Evolutionary conservation across 2,888 invertebrate species (phyloP).

Genomic region (Morpho helenor): DNA sequence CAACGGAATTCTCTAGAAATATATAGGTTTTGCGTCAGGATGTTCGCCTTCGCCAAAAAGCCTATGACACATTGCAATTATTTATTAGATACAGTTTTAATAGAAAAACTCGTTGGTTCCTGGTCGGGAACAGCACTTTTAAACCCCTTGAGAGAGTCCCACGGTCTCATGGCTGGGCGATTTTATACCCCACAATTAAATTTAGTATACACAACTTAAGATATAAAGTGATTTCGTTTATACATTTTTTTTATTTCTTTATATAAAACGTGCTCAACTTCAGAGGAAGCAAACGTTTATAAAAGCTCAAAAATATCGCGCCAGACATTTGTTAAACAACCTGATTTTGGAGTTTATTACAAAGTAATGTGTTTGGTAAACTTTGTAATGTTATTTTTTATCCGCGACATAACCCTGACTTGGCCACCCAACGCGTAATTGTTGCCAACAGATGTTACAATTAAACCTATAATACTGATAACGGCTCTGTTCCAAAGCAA

Average conservation of each 20-base stretch:
- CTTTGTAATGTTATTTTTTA: constrained; percentile 37
- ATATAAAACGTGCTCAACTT: constrained; percentile 8
- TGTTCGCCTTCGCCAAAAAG: no score
- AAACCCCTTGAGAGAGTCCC: no score
- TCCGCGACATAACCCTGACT: constrained; percentile 37
- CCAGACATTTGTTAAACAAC: constrained; percentile 21
- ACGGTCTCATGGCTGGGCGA: no score
- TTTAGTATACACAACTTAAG: no score
- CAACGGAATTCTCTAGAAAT: no score
- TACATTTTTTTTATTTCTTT: neutral
- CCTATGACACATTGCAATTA: no score
- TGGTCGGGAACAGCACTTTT: no score
- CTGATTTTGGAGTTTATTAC: constrained; percentile 32
- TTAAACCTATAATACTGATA: constrained; percentile 51
- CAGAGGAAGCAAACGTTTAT: constrained; percentile 20
- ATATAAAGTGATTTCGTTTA: no score
- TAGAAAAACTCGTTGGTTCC: no score
- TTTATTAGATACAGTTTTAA: no score
- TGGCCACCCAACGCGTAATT: constrained; percentile 41
- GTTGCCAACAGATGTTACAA: constrained; percentile 44
- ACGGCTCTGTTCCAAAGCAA: constrained; percentile 34
- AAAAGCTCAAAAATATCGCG: constrained; percentile 21
- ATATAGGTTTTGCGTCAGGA: no score
- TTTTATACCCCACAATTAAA: no score
- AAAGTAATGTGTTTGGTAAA: constrained; percentile 54